These are phyloP conservation scores for Peribatodes rhomboidaria DNA, from an alignment of 2,888 invertebrate species.

Conservation along the genomic window DNA sequence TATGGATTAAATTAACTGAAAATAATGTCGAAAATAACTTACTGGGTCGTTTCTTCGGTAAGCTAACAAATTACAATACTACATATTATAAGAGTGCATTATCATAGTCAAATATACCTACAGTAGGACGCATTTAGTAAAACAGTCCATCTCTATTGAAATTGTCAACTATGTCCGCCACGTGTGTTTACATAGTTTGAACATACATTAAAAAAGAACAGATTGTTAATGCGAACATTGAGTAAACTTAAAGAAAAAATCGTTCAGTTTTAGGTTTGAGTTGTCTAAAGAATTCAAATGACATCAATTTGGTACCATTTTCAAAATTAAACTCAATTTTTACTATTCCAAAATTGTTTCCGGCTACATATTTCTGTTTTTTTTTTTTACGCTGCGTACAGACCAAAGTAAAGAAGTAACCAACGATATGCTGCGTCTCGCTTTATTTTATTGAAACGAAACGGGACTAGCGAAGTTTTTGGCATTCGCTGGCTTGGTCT, in stretches of 20 bases:
- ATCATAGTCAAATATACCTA: constrained; percentile 6
- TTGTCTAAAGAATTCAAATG: background rate
- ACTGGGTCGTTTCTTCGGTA: constrained; percentile 14
- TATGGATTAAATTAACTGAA: constrained; percentile 38
- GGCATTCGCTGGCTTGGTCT: too few relatives aligned
- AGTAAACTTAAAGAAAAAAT: background rate
- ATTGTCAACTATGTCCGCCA: too few relatives aligned
- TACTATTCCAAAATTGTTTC: background rate
- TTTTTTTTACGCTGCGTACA: too few relatives aligned
- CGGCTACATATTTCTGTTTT: background rate
- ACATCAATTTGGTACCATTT: background rate
- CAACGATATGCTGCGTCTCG: too few relatives aligned
- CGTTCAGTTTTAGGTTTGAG: background rate
- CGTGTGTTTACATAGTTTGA: too few relatives aligned
- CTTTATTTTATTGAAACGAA: too few relatives aligned
- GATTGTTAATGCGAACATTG: background rate
- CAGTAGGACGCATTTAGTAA: background rate
- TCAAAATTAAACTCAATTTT: background rate
- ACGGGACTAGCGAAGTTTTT: too few relatives aligned
- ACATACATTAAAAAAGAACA: too few relatives aligned
- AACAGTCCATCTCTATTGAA: too few relatives aligned
- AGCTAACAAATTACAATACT: constrained; percentile 14
- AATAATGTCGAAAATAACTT: constrained; percentile 1
- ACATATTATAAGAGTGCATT: constrained; percentile 6
- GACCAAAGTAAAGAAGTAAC: too few relatives aligned